Evolutionary conservation across 92 coral and sea anemone species (phyloP).

Genomic region (Galaxea fascicularis): DNA sequence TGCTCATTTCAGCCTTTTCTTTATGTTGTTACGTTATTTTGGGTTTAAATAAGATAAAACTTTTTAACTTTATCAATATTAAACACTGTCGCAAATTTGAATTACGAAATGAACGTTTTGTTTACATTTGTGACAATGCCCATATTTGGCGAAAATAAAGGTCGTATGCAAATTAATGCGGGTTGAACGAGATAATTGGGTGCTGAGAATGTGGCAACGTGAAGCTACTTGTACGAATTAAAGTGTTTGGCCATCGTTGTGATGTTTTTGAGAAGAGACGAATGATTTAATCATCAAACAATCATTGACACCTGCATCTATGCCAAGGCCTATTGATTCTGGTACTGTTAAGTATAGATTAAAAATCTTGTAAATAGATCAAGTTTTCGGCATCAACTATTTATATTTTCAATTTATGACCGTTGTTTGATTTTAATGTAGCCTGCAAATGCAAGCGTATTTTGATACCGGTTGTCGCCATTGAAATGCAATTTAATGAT

Average conservation of each 20-base stretch:
- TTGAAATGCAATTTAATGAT: too few relatives aligned
- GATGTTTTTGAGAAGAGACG: constrained; percentile 4
- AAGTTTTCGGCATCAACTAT: too few relatives aligned
- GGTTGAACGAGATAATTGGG: not conserved
- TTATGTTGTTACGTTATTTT: constrained; percentile 10
- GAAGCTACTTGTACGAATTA: constrained; percentile 3
- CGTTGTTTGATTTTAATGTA: too few relatives aligned
- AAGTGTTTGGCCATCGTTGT: not conserved
- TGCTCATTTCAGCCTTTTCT: constrained; percentile 15
- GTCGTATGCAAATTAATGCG: not conserved
- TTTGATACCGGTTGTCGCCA: too few relatives aligned
- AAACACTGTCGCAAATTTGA: constrained; percentile 23
- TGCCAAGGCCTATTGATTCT: too few relatives aligned
- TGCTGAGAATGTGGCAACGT: constrained; percentile 20
- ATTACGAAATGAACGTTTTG: constrained; percentile 30
- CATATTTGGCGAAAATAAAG: not conserved
- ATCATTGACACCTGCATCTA: too few relatives aligned
- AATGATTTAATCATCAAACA: constrained; percentile 20
- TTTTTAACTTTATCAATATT: not conserved
- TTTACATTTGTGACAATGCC: constrained; percentile 33
- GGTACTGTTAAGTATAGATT: too few relatives aligned
- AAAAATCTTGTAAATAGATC: too few relatives aligned
- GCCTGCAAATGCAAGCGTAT: too few relatives aligned
- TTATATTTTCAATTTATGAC: too few relatives aligned
- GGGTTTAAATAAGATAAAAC: constrained; percentile 15